These are phyloP conservation scores for Heterocephalus glaber DNA, from an alignment of 2,113 vertebrate species.

Conservation along the genomic window DNA sequence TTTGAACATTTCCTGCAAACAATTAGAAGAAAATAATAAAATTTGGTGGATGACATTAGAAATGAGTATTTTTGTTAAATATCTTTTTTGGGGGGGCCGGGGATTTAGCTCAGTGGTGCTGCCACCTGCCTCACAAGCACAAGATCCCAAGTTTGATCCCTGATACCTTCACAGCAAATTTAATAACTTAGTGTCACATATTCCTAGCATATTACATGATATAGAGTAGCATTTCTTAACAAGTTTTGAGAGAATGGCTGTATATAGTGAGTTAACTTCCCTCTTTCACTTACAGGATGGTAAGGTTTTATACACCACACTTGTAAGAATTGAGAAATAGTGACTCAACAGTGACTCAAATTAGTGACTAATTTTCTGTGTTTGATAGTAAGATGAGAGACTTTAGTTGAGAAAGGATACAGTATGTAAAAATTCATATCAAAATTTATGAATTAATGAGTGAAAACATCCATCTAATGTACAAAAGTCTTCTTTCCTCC, in stretches of 20 bases:
- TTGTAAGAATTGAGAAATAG: neutral
- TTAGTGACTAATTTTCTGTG: constrained; percentile 42
- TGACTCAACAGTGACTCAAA: no score
- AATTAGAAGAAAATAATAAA: constrained; percentile 57
- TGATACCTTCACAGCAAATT: neutral
- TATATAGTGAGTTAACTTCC: neutral
- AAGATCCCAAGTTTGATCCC: no score
- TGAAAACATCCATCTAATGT: neutral
- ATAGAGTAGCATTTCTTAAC: neutral
- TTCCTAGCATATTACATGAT: neutral
- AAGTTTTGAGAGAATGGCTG: neutral
- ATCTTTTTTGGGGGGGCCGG: no score
- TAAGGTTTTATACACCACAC: neutral
- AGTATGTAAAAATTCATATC: constrained; percentile 14
- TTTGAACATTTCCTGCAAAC: constrained; percentile 27
- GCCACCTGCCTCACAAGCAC: no score
- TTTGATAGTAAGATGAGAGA: constrained; percentile 33
- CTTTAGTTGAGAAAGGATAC: neutral
- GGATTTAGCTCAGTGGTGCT: no score
- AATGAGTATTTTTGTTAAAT: neutral
- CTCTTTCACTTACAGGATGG: neutral
- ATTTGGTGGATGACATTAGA: neutral
- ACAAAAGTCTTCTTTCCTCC: neutral
- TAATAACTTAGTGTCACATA: constrained; percentile 25
- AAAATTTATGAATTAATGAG: neutral